Evolutionary conservation across 2,113 vertebrate species (phyloP), one percentile per base, ranked within the genome.

Genomic region (Typhlomys cinereus): DNA sequence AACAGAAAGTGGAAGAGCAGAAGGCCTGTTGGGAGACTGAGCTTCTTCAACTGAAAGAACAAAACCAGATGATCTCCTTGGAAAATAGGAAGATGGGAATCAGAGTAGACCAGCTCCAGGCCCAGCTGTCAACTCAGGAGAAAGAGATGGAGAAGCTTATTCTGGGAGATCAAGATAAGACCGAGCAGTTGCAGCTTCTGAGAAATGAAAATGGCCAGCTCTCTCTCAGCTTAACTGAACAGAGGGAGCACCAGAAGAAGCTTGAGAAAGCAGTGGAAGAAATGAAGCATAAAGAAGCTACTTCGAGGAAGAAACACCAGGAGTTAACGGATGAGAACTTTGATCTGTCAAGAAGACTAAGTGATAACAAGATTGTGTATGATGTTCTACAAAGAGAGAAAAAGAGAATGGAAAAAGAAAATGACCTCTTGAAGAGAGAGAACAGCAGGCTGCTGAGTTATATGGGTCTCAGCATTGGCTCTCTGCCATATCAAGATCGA

Each of bases 61-160:
- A 97, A 70, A 80, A 96, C 66, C 84, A 88, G 86, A 91, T 52
- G 5, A 46, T 94, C 52, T 93, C 74, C 39, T 94, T 90, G 48
- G 96, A 97, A 66, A 98, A 97, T 41, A 88, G 97, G 27, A 12
- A 5, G 66, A 81, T 98, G 96, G 96, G 87, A 76, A 78, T 31
- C 71, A 96, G 59, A 18, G 91, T 98, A 94, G 96, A 97, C 21
- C 94, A 97, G 83, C 96, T 98, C 82, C 97, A 98, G 97, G 98
- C 44, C 14, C 44, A 48, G 5, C 41, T 44, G 27, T 44, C 44
- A 73, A 46, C 41, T 46, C 13, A 15, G n/a, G n/a, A n/a, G n/a
- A 73, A 27, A 71, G 41, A 39, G 11, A 29, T 46, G 18, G 41
- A 73, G 29, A 31, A 34, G 7, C 27, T 7, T 48, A 15, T 31